Conservation (phyloP, 1,140 invertebrate species). For the Brachionus plicatilis region DNA sequence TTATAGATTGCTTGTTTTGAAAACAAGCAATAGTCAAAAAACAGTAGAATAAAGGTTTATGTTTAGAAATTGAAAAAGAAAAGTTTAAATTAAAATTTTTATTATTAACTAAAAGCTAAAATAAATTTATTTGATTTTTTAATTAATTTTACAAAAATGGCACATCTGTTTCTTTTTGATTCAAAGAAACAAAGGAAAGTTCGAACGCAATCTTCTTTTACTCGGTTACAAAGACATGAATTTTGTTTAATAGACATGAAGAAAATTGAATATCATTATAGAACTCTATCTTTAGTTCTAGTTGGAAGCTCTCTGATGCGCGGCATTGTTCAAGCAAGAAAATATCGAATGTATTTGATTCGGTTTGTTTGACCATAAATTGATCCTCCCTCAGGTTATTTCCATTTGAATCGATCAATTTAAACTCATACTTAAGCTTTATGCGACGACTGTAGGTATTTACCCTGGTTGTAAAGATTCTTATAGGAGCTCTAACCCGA, state of each 20-base stretch:
- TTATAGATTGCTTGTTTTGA: too few species aligned
- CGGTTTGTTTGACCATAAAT: slow-evolving; percentile 37
- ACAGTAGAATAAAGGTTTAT: too few species aligned
- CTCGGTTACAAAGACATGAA: slow-evolving; percentile 19
- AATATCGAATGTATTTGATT: slow-evolving; percentile 56
- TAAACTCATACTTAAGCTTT: slow-evolving; percentile 67
- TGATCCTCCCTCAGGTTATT: neutral
- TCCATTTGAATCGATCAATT: slow-evolving; percentile 55
- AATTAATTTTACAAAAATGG: neutral
- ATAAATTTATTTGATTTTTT: neutral
- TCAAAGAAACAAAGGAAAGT: neutral
- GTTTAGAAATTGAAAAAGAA: too few species aligned
- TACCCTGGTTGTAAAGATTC: slow-evolving; percentile 76
- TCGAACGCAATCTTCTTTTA: neutral
- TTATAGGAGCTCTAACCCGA: slow-evolving; percentile 68
- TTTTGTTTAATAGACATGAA: slow-evolving; percentile 33
- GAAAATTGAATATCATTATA: slow-evolving; percentile 41
- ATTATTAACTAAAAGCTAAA: neutral
- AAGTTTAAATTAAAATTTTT: too few species aligned
- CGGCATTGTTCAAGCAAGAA: slow-evolving; percentile 61
- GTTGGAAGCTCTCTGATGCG: slow-evolving; percentile 64
- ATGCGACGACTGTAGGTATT: slow-evolving; percentile 64
- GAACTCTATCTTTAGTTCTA: slow-evolving; percentile 47
- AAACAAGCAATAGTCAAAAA: too few species aligned
- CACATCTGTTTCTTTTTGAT: neutral